Conservation (phyloP, 1,140 invertebrate species). For the Drosophila carrolli region DNA sequence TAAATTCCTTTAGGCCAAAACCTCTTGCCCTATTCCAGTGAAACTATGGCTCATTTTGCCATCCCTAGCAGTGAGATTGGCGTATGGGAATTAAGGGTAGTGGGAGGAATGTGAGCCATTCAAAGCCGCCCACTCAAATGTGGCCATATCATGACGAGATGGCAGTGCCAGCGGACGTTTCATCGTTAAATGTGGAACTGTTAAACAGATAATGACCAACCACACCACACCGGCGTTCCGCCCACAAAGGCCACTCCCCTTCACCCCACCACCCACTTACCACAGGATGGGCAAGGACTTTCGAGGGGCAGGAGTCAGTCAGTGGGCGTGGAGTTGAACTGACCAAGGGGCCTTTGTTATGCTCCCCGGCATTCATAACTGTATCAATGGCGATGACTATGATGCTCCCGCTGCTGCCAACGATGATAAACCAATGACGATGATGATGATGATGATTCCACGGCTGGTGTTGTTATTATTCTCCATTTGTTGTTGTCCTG, state of each 20-base stretch:
- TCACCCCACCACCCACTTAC: conserved; percentile 3
- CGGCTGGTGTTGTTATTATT: conserved; percentile 33
- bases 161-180: conserved; percentile 51
- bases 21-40: not conserved
- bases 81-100: conserved; percentile 6
- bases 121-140: conserved; percentile 40
- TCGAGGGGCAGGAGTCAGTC: not conserved
- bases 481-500: conserved; percentile 46
- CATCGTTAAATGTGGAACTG: conserved; percentile 80
- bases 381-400: conserved; percentile 50
- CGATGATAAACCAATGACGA: conserved; percentile 27
- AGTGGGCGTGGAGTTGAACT: conserved; percentile 18
- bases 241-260: conserved; percentile 1
- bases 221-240: conserved; percentile 35
- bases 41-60: not conserved
- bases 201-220: conserved; percentile 80
- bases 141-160: conserved; percentile 62
- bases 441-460: conserved; percentile 35
- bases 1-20: not conserved
- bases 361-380: conserved; percentile 49
- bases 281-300: conserved; percentile 17
- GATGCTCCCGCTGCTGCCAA: conserved; percentile 16
- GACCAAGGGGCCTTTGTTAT: conserved; percentile 56
- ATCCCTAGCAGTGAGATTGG: conserved; percentile 30
- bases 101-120: conserved; percentile 14